phyloP scores from a whole-genome alignment of 2,888 invertebrate genomes.

The Charanyca ferruginea region DNA sequence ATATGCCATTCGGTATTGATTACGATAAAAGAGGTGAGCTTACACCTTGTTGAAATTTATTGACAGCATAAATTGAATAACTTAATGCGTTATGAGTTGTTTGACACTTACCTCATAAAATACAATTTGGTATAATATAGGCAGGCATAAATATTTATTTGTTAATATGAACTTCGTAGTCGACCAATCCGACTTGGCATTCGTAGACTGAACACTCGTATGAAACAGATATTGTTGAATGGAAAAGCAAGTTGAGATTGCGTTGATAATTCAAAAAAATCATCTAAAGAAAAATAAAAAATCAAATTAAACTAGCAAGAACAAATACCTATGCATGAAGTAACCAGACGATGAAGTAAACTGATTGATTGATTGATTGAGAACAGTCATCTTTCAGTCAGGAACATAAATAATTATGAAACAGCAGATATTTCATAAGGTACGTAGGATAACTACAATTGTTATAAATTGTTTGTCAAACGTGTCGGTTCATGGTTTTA shows the following conservation, averaged over 20 bases:
- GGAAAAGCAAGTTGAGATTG: background rate
- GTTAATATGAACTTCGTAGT: conserved; percentile 32
- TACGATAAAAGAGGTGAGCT: conserved; percentile 61
- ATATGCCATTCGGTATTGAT: conserved; percentile 59
- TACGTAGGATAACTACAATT: conserved; percentile 66
- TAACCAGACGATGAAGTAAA: too few relatives aligned
- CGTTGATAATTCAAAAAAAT: background rate
- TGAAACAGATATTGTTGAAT: conserved; percentile 4
- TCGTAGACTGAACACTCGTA: conserved; percentile 9
- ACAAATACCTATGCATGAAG: background rate
- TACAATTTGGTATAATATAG: conserved; percentile 54
- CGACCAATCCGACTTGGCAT: conserved; percentile 32
- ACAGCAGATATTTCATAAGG: conserved; percentile 63
- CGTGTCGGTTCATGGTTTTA: conserved; percentile 73
- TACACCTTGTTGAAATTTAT: conserved; percentile 65
- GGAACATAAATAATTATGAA: conserved; percentile 54
- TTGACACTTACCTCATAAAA: conserved; percentile 62
- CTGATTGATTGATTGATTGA: too few relatives aligned
- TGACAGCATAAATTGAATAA: conserved; percentile 66
- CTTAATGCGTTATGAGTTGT: conserved; percentile 58
- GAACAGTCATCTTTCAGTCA: conserved; percentile 24
- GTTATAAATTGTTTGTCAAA: conserved; percentile 79
- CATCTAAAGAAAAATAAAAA: background rate
- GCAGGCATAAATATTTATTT: conserved; percentile 41
- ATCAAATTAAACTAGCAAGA: background rate